A percentile compares a stretch with the other conserved stretches of the same genome.
phyloP scores from a whole-genome alignment of 2,797 vertebrate genomes.

The Enoplosus armatus region DNA sequence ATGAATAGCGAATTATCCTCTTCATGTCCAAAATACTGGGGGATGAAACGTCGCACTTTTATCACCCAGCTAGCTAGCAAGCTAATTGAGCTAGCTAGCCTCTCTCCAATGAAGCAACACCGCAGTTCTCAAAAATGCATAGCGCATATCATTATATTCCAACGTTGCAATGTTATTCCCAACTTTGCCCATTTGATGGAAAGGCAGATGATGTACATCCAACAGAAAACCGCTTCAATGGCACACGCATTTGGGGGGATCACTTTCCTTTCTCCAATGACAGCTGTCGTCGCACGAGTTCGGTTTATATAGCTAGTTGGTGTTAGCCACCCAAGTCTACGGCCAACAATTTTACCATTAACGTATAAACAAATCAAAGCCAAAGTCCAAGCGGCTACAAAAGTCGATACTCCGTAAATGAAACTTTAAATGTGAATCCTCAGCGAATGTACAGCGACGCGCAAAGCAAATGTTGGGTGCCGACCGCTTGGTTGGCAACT shows the following conservation, averaged over 20 bases:
- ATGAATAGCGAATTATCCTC: conserved; percentile 86
- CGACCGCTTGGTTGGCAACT: conserved; percentile 80
- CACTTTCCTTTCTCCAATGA: conserved; percentile 87
- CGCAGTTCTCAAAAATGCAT: conserved; percentile 82
- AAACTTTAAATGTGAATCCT: conserved; percentile 65
- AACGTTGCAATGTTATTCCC: conserved; percentile 78
- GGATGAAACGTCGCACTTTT: conserved; percentile 84
- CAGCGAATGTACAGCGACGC: conserved; percentile 41
- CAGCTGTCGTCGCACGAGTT: conserved; percentile 87
- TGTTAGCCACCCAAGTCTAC: conserved; percentile 82
- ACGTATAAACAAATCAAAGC: conserved; percentile 39
- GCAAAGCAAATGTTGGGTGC: conserved; percentile 50
- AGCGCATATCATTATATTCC: conserved; percentile 77
- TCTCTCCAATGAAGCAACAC: conserved; percentile 83
- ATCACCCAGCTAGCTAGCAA: conserved; percentile 80
- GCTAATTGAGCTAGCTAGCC: conserved; percentile 82
- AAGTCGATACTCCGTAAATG: conserved; percentile 28
- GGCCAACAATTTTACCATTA: conserved; percentile 71
- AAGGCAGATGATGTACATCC: conserved; percentile 76
- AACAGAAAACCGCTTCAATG: conserved; percentile 68
- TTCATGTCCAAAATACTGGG: conserved; percentile 88
- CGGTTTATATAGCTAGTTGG: conserved; percentile 78
- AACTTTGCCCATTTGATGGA: conserved; percentile 83
- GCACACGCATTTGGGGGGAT: conserved; percentile 74
- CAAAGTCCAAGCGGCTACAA: conserved; percentile 55